phyloP scores from a whole-genome alignment of 2,888 invertebrate genomes.

The Torymus aiolomorphi region DNA sequence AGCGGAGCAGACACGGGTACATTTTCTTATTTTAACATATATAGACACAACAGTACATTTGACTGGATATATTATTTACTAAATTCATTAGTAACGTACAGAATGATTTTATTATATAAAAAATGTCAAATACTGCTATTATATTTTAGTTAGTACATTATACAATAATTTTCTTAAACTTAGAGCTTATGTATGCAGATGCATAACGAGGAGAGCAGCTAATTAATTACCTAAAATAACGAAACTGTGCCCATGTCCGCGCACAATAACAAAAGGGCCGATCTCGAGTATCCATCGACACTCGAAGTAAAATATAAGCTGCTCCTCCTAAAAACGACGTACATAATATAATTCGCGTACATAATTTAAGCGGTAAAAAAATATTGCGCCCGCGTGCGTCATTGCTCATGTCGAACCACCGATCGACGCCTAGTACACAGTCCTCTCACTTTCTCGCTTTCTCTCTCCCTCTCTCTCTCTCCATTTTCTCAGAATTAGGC shows the following conservation, averaged over 20 bases:
- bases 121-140: background rate
- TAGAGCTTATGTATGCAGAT: too few species aligned
- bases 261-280: background rate
- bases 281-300: background rate
- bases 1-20: conserved; percentile 9
- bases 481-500: background rate
- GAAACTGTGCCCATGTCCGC: too few species aligned
- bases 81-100: background rate
- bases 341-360: conserved; percentile 4
- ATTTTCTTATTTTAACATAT: background rate
- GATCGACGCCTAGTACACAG: conserved; percentile 15
- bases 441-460: background rate
- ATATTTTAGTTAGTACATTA: too few species aligned
- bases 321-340: conserved; percentile 8
- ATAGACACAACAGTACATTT: too few species aligned
- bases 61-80: background rate
- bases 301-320: conserved; percentile 17
- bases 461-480: conserved; percentile 6
- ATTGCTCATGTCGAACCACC: conserved; percentile 21
- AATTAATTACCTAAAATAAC: too few species aligned
- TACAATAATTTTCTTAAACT: too few species aligned
- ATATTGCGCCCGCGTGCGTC: conserved; percentile 57
- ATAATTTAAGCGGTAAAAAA: conserved; percentile 60
- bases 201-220: too few species aligned
- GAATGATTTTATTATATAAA: background rate